These are phyloP conservation scores for Dynastes maya DNA, from an alignment of 2,888 invertebrate genomes.

Conservation along the genomic window DNA sequence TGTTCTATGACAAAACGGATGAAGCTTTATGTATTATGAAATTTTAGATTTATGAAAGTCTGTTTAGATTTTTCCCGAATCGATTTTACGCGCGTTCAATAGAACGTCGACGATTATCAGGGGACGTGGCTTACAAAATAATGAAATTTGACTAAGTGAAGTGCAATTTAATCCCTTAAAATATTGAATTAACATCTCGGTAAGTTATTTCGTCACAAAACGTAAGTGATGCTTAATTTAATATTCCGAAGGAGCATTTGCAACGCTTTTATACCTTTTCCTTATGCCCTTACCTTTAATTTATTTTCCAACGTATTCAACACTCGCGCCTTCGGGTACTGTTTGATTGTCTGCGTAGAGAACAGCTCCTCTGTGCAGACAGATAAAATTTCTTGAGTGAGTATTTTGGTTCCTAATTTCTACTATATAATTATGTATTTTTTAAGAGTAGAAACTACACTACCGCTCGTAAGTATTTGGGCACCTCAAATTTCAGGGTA, in stretches of 20 bases:
- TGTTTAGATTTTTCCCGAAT: slow-evolving; percentile 55
- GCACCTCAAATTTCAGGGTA: too few relatives aligned
- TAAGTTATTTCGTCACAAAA: not conserved
- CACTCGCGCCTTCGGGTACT: too few relatives aligned
- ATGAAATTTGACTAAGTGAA: slow-evolving; percentile 9
- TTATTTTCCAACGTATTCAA: too few relatives aligned
- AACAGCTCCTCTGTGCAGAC: too few relatives aligned
- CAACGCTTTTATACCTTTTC: slow-evolving; percentile 1
- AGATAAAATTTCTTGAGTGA: too few relatives aligned
- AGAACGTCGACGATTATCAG: not conserved
- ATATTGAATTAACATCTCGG: not conserved
- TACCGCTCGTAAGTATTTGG: too few relatives aligned
- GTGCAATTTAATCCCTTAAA: not conserved
- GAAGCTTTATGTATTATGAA: slow-evolving; percentile 60
- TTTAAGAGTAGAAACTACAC: too few relatives aligned
- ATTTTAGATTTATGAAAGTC: slow-evolving; percentile 62
- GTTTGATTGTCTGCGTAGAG: too few relatives aligned
- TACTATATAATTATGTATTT: too few relatives aligned
- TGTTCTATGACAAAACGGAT: slow-evolving; percentile 58
- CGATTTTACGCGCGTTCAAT: slow-evolving; percentile 34
- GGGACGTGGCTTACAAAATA: slow-evolving; percentile 16
- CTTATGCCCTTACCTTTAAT: too few relatives aligned
- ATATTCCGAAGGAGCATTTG: not conserved
- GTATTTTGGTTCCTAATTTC: too few relatives aligned
- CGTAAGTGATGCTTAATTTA: slow-evolving; percentile 3